Evolutionary conservation across 2,888 invertebrate genomes (phyloP), one percentile per base, ranked within the genome.

Genomic region (Pterostichus madidus): DNA sequence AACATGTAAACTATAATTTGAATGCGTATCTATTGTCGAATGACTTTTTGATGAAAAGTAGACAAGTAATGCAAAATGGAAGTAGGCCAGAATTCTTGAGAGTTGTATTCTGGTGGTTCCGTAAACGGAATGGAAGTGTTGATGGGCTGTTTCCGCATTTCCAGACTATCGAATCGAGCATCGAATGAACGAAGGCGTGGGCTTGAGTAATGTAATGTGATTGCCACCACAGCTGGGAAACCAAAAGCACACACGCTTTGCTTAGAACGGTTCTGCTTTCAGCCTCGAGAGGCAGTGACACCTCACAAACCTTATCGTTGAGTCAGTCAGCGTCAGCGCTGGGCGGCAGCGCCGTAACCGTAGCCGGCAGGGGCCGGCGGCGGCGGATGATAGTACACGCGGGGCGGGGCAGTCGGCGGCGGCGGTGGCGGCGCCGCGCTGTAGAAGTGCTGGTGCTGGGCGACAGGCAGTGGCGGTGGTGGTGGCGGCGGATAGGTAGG

Each of bases 351-450:
- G 52, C 71, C 71, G n/a, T 80, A 75, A 46, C 75, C 73, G 49
- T 75, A 81, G 53, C 77, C 83, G 53, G 17, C 49, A 73, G 76
- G 31, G 32, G 56, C 68, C 39, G 86, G 86, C 64, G 85, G 85
- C n/a, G 87, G 86, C 39, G 86, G 86, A 79, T 86, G 86, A 84
- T 86, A 87, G 84, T 85, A 87, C 53, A 85, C 84, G 39, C 84
- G 84, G 13, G 84, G 83, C 61, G 59, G 83, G 81, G 83, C 64
- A 83, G 85, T 84, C 83, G 83, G 88, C 5, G 89, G 88, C 46
- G 88, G 87, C 46, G 88, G 88, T 10, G 89, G 89, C 75, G 89
- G 88, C 13, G 88, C 87, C 76, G 88, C 88, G 85, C 73, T 75
- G 68, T 89, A 90, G 84, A 89, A 88, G 84, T 85, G 87, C 82